Conservation (phyloP, 1,140 invertebrate genomes). For the Drosophila quadrilineata region DNA sequence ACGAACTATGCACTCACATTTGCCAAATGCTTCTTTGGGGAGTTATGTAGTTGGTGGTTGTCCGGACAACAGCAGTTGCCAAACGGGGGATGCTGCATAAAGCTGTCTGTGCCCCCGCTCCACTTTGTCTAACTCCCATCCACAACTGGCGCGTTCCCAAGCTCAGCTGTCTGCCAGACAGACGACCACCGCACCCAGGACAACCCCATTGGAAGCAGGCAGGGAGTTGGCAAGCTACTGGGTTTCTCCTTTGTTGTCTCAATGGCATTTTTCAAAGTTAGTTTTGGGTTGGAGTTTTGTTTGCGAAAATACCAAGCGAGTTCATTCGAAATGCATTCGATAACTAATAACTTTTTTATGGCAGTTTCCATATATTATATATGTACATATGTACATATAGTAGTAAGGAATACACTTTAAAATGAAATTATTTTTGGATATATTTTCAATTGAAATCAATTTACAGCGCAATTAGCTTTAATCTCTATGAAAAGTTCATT, state of each 20-base stretch:
- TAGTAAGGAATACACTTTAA: too few species aligned
- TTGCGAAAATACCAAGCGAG: conserved; percentile 16
- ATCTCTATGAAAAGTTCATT: conserved; percentile 51
- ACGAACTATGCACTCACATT: conserved; percentile 47
- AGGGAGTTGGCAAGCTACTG: too few species aligned
- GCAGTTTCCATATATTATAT: background rate
- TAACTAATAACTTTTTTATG: too few species aligned
- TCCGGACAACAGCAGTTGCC: conserved; percentile 10
- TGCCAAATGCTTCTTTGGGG: conserved; percentile 29
- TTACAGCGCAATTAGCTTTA: conserved; percentile 43
- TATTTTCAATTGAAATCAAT: too few species aligned
- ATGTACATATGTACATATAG: too few species aligned
- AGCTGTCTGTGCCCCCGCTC: too few species aligned
- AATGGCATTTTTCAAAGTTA: conserved; percentile 37
- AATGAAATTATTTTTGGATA: too few species aligned
- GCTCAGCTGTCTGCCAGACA: background rate
- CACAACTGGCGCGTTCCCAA: conserved; percentile 38
- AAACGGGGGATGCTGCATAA: conserved; percentile 48
- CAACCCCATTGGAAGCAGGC: too few species aligned
- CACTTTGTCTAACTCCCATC: conserved; percentile 47
- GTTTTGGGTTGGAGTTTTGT: background rate
- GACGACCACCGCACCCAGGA: background rate
- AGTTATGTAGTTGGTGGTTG: conserved; percentile 20
- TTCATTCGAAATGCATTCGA: conserved; percentile 54
- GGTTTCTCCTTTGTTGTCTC: conserved; percentile 65